Evolutionary conservation across 2,888 invertebrate genomes (phyloP), one percentile per base, ranked within the genome.

Genomic region (Pyralis farinalis): DNA sequence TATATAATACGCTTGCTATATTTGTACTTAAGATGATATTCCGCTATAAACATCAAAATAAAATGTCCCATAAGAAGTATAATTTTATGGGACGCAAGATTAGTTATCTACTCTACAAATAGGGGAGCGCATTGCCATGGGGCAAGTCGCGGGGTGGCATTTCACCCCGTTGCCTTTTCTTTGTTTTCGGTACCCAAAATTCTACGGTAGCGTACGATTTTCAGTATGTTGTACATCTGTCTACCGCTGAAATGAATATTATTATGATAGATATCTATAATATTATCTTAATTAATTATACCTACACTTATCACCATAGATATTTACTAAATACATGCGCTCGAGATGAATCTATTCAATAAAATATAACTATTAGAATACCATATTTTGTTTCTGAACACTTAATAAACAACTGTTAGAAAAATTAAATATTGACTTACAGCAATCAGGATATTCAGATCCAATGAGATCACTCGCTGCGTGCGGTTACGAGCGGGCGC

Each of bases 391-490:
- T 21, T 21, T 21, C 21, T 21, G 4, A 21, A 4, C 3, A 21
- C 3, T 21, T 21, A 21, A 21, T 5, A 21, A 5, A 21, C 3
- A 21, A 21, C 7, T 21, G 3, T 21, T 7, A 22, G 25, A 28
- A 12, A 36, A 41, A 49, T 58, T 47, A 55, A 51, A 55, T 53
- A 50, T 47, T 53, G 48, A 76, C 76, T 76, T 63, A 76, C 76
- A 62, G 66, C 46, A 63, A 58, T 55, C 59, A 59, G 51, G n/a
- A n/a, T n/a, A n/a, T n/a, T 59, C 62, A 58, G 66, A 57, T 61
- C 58, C 58, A 59, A 70, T 74, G 73, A 73, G 70, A 73, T 76
- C 78, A 80, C 73, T 69, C 61, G 59, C 50, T 54, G 53, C 53
- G 61, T 50, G 49, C 4, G 54, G 53, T 46, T 46, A 46, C 45